Evolutionary conservation across 2,113 vertebrate genomes (phyloP).

Genomic region (Chionomys nivalis): DNA sequence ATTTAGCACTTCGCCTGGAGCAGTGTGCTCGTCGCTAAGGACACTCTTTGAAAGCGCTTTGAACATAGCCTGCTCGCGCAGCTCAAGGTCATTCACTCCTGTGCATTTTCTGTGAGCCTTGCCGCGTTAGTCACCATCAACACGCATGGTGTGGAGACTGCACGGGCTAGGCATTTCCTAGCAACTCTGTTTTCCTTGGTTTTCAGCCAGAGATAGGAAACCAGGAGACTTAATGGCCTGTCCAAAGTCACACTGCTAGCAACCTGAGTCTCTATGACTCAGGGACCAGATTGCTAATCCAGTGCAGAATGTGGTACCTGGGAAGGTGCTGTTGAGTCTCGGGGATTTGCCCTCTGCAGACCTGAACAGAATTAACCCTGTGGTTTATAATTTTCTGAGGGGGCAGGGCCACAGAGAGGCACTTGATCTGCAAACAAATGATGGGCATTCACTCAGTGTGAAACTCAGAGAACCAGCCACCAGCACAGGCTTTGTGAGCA

Average conservation of each 20-base stretch:
- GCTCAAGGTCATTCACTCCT: background rate
- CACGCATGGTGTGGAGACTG: background rate
- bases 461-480: background rate
- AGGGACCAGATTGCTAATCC: background rate
- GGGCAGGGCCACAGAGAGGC: constrained; percentile 54
- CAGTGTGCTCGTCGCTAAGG: fast-evolving
- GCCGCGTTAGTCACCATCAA: background rate
- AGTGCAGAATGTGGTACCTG: background rate
- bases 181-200: background rate
- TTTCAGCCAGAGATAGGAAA: background rate
- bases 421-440: constrained; percentile 63
- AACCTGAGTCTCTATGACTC: background rate
- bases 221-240: background rate
- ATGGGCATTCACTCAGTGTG: background rate
- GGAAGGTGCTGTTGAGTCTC: background rate
- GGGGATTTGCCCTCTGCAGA: background rate
- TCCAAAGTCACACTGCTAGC: fast-evolving
- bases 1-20: too few species aligned
- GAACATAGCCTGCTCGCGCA: fast-evolving
- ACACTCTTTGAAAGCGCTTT: background rate
- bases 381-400: constrained; percentile 31
- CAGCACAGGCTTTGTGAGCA: background rate
- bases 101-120: background rate
- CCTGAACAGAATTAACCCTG: constrained; percentile 7
- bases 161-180: background rate